Evolutionary conservation across 1,140 invertebrate genomes (phyloP), one percentile per base, ranked within the genome.

Genomic region (Campoletis sonorensis): DNA sequence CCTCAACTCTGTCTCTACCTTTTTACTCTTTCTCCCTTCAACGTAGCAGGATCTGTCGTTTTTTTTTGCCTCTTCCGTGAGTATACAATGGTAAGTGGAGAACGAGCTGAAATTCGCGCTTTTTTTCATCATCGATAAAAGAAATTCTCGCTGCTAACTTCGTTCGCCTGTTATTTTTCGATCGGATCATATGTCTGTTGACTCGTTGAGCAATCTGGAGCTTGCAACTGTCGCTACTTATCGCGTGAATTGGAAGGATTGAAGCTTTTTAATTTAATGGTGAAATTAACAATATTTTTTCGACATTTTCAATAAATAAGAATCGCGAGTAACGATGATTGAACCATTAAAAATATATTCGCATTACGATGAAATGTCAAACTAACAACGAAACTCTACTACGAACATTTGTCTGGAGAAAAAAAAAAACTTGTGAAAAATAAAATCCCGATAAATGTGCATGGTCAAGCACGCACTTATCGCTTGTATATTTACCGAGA

Each of bases 91-190:
- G 2, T 45, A 11, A 45, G 40, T 27, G 10, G 61, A 27, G 61
- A 27, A 13, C 61, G 61, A 67, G 61, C 61, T n/a, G 30, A 67
- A 26, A 15, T 30, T 67, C 23, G 23, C 26, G 61, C 61, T 23
- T 67, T 67, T 26, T 67, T 67, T 67, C 61, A 27, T 67, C 30
- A 67, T 67, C 61, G 61, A 27, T 30, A 67, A 26, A 27, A 26
- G 61, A 67, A 67, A 30, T 67, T 30, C 61, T 67, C 61, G 61
- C 26, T 27, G n/a, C 23, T 23, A 10, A 23, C 61, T 27, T 23
- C 4, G 11, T 23, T 67, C 61, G 3, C 26, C 26, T 13, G 21
- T 13, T 11, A 3, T 1, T 11, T 27, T 67, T 27, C 1, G 30
- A 2, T 67, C 23, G 23, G 1, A n/a, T 23, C 23, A 4, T 30